Evolutionary conservation across 2,888 invertebrate genomes (phyloP).

Genomic region (Cryptus viduatorius): DNA sequence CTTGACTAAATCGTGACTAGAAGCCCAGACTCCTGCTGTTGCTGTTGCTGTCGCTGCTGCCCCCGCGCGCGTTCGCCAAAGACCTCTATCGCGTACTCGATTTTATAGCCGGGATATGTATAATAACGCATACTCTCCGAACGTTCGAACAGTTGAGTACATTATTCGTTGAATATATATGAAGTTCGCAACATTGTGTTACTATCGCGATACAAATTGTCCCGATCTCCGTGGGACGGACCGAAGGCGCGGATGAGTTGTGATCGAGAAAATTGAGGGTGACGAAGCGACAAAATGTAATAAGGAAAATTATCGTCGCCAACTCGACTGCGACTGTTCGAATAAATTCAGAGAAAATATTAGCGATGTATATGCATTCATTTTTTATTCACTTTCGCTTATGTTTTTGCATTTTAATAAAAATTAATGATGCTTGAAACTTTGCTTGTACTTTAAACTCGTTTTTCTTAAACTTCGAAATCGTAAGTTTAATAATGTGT

Average conservation of each 20-base stretch:
- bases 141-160: slow-evolving; percentile 75
- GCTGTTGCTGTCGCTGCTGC: slow-evolving; percentile 63
- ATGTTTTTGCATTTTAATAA: no score
- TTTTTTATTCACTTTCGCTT: no score
- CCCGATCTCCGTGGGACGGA: slow-evolving; percentile 40
- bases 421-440: no score
- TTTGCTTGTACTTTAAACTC: no score
- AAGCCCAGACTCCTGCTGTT: slow-evolving; percentile 72
- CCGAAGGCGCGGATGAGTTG: not conserved
- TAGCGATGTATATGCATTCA: no score
- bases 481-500: no score
- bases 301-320: not conserved
- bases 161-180: slow-evolving; percentile 77
- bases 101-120: slow-evolving; percentile 49
- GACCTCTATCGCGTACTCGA: slow-evolving; percentile 56
- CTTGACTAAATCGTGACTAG: slow-evolving; percentile 85
- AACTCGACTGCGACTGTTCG: no score
- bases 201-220: slow-evolving; percentile 81
- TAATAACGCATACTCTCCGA: not conserved
- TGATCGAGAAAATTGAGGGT: not conserved
- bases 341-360: no score
- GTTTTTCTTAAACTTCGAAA: no score
- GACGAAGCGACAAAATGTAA: not conserved
- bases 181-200: slow-evolving; percentile 79
- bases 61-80: slow-evolving; percentile 48